Conservation (phyloP, 30 jellyfish, hydroid and myxozoan species). For the Mastigias papua region DNA sequence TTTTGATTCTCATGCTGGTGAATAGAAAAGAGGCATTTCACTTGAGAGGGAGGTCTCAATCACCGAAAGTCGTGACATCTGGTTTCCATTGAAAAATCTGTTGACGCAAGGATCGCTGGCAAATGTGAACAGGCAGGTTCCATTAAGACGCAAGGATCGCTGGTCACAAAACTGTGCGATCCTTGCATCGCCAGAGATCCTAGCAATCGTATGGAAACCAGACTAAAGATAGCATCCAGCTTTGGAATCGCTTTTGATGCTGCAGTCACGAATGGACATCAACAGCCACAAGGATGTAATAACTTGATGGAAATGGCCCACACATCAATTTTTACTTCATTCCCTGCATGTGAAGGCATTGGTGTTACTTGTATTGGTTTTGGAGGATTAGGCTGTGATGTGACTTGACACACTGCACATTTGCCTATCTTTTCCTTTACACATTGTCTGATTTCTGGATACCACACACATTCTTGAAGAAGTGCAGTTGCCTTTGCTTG, state of each 20-base stretch:
- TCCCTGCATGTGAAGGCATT: slow-evolving; percentile 37
- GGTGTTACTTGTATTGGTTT: slow-evolving; percentile 40
- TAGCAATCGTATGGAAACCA: too few species aligned
- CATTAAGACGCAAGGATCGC: too few species aligned
- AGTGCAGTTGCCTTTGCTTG: slow-evolving; percentile 47
- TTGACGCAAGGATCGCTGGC: too few species aligned
- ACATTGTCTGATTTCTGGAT: slow-evolving; percentile 22
- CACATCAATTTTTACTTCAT: slow-evolving; percentile 36
- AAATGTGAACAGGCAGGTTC: too few species aligned
- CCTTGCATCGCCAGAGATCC: too few species aligned
- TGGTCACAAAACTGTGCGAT: too few species aligned
- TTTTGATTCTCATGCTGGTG: too few species aligned
- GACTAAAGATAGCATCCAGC: slow-evolving; percentile 40
- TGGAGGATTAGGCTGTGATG: slow-evolving; percentile 35
- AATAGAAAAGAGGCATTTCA: too few species aligned
- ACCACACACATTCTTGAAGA: slow-evolving; percentile 59
- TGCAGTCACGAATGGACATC: slow-evolving; percentile 34
- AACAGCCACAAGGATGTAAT: slow-evolving; percentile 35
- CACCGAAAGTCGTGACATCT: too few species aligned
- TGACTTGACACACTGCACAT: slow-evolving; percentile 28
- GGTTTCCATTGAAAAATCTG: too few species aligned
- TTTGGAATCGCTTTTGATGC: slow-evolving; percentile 36
- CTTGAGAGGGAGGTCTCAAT: too few species aligned
- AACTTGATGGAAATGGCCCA: slow-evolving; percentile 21
- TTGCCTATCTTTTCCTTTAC: slow-evolving; percentile 43